Evolutionary conservation across 2,888 invertebrate genomes (phyloP).

Genomic region (Punctoribates punctum): DNA sequence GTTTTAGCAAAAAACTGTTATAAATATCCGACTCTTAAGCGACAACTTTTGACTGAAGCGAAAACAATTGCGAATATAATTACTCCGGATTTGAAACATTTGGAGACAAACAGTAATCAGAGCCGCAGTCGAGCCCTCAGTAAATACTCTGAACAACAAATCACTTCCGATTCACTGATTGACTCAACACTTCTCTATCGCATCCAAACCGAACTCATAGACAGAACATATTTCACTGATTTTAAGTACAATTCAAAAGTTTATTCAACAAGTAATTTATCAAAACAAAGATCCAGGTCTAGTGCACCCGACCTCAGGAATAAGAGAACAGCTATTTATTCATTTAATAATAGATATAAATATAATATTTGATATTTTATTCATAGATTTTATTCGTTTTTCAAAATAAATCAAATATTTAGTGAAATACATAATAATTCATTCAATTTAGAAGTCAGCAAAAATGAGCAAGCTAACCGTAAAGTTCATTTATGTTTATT

Average conservation of each 20-base stretch:
- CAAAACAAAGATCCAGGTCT: neutral
- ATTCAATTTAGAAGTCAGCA: no score
- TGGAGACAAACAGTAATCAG: neutral
- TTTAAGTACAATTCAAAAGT: neutral
- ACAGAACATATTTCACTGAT: neutral
- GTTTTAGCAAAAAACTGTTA: neutral
- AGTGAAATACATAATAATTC: no score
- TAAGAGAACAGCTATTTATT: neutral
- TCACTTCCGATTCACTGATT: conserved; percentile 4
- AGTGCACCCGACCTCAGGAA: neutral
- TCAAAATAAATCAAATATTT: no score
- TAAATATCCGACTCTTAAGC: conserved; percentile 9
- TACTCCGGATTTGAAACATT: conserved; percentile 8
- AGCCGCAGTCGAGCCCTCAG: neutral
- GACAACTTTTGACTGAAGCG: conserved; percentile 25
- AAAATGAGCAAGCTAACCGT: no score
- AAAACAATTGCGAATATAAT: neutral
- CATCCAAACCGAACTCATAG: conserved; percentile 1
- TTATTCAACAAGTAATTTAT: neutral
- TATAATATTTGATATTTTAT: no score
- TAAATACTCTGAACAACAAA: neutral
- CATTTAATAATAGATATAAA: no score
- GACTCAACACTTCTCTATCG: conserved; percentile 19
- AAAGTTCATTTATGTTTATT: no score
- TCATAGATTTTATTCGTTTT: no score